Evolutionary conservation across 2,888 invertebrate genomes (phyloP).

Genomic region (Tholera decimalis): DNA sequence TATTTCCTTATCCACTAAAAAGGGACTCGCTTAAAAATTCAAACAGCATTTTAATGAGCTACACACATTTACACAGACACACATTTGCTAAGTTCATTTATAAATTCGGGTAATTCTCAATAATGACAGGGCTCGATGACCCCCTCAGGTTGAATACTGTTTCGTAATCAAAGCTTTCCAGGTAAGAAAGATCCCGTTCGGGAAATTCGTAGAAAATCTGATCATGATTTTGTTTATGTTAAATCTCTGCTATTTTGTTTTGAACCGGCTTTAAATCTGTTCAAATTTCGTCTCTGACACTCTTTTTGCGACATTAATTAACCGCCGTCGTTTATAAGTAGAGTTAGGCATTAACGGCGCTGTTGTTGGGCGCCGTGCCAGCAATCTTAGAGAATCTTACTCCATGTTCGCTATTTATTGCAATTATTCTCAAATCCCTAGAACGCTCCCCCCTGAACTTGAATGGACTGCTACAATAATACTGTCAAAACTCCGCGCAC

Average conservation of each 20-base stretch:
- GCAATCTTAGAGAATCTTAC: conserved; percentile 69
- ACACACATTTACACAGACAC: conserved; percentile 45
- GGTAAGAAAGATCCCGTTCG: conserved; percentile 30
- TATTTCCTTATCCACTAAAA: conserved; percentile 27
- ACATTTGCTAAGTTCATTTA: conserved; percentile 38
- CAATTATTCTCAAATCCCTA: conserved; percentile 79
- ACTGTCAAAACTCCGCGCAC: conserved; percentile 50
- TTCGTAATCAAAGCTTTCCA: conserved; percentile 47
- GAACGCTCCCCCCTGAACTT: conserved; percentile 65
- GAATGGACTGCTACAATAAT: conserved; percentile 68
- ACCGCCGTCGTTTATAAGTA: conserved; percentile 71
- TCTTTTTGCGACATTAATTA: conserved; percentile 69
- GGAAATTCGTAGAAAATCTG: conserved; percentile 45
- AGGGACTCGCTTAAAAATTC: conserved; percentile 24
- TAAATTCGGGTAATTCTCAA: conserved; percentile 49
- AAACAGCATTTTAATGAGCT: conserved; percentile 45
- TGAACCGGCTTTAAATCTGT: conserved; percentile 53
- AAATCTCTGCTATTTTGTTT: conserved; percentile 46
- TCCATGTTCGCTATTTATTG: conserved; percentile 77
- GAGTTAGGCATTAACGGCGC: conserved; percentile 74
- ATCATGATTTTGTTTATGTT: conserved; percentile 29
- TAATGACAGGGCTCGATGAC: conserved; percentile 40
- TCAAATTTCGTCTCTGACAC: conserved; percentile 55
- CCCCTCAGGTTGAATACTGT: conserved; percentile 38
- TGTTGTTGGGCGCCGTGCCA: conserved; percentile 76